phyloP scores from a whole-genome alignment of 53 echinoderm and acorn worm genomes.

The Antedon mediterranea region DNA sequence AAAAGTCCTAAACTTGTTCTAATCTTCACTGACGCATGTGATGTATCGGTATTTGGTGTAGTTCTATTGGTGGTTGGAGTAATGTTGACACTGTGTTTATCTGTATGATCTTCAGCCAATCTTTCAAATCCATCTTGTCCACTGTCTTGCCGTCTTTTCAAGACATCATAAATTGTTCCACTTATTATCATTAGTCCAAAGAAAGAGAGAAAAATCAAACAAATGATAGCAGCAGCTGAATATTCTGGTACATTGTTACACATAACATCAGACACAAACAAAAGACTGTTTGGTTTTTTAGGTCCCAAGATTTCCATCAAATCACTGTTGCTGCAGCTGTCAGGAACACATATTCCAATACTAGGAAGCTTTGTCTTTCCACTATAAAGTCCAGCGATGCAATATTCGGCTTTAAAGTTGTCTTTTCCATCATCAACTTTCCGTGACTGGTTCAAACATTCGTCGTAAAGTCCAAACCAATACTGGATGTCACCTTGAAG shows the following conservation, averaged over 20 bases:
- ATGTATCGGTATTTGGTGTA: not conserved
- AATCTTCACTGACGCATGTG: not conserved
- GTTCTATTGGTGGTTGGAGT: no score
- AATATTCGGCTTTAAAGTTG: not conserved
- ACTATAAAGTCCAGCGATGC: not conserved
- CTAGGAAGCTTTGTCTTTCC: not conserved
- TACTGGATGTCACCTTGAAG: not conserved
- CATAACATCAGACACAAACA: not conserved
- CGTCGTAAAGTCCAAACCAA: not conserved
- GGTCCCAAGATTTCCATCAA: slow-evolving; percentile 3
- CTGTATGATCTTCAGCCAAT: no score
- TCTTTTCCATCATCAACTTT: not conserved
- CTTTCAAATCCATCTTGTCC: no score
- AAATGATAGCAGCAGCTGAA: not conserved
- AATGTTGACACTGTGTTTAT: no score
- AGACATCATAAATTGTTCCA: no score
- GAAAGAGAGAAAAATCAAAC: no score
- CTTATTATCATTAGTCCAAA: no score
- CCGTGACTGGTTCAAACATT: not conserved
- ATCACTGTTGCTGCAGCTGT: slow-evolving; percentile 12
- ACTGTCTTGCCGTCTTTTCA: no score
- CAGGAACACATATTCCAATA: slow-evolving; percentile 33
- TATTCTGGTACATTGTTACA: not conserved
- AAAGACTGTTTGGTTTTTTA: not conserved
- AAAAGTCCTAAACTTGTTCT: not conserved